Evolutionary conservation across 1,140 invertebrate genomes (phyloP).

Genomic region (Drosophila bocki): DNA sequence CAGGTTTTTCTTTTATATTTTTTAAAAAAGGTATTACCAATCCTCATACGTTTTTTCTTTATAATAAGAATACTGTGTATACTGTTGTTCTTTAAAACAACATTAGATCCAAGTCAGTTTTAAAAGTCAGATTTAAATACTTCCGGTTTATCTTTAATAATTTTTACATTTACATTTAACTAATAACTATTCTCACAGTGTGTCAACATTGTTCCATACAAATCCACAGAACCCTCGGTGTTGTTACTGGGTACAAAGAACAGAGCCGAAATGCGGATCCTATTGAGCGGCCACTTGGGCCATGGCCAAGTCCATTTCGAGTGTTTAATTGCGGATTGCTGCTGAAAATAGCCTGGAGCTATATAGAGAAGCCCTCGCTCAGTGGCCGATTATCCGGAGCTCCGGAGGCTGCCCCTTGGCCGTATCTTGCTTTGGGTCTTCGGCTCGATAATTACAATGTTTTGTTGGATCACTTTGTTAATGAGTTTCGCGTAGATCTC

Average conservation of each 20-base stretch:
- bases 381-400: slow-evolving; percentile 2
- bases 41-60: not conserved
- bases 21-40: fast-evolving
- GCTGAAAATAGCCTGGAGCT: slow-evolving; percentile 78
- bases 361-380: slow-evolving; percentile 52
- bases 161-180: too few relatives aligned
- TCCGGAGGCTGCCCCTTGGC: slow-evolving; percentile 12
- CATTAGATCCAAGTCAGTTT: too few relatives aligned
- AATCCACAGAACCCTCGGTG: not conserved
- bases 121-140: not conserved
- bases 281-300: slow-evolving; percentile 40
- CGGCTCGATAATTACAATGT: slow-evolving; percentile 73
- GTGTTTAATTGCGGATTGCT: slow-evolving; percentile 77
- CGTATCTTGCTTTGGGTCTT: slow-evolving; percentile 10
- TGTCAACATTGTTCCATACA: not conserved
- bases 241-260: slow-evolving; percentile 6
- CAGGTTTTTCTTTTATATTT: not conserved
- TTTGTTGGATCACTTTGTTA: slow-evolving; percentile 83
- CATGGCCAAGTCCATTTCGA: slow-evolving; percentile 58
- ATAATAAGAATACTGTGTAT: not conserved
- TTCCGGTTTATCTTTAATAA: not conserved
- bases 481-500: slow-evolving; percentile 71
- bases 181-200: not conserved
- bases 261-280: slow-evolving; percentile 23
- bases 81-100: too few relatives aligned